Percentiles rank a stretch among this genome's conserved stretches.
phyloP scores from a whole-genome alignment of 2,888 invertebrate genomes.

The Caenorhabditis zanzibari region DNA sequence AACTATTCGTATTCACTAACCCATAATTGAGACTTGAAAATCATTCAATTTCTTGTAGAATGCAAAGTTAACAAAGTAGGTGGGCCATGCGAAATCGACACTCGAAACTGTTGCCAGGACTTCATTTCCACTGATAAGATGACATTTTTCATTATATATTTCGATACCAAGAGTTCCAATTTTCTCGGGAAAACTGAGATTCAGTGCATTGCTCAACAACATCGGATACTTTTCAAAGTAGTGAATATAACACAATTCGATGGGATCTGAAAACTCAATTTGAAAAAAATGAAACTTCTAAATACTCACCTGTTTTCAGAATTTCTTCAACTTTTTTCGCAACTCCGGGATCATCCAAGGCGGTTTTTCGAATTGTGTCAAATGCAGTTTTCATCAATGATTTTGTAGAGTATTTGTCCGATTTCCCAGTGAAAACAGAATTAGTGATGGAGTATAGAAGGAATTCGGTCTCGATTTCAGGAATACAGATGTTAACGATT shows the following conservation, averaged over 20 bases:
- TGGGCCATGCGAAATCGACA: neutral
- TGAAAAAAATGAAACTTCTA: neutral
- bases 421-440: neutral
- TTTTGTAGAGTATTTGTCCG: neutral
- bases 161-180: neutral
- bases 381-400: slow-evolving; percentile 3
- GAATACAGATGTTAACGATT: slow-evolving; percentile 4
- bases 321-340: neutral
- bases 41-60: neutral
- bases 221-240: neutral
- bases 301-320: slow-evolving; percentile 4
- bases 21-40: slow-evolving; percentile 8
- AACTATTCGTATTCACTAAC: too few relatives aligned
- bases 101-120: neutral
- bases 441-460: neutral
- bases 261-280: neutral
- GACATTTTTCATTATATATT: neutral
- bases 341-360: neutral
- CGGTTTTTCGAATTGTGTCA: neutral
- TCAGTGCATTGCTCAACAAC: slow-evolving; percentile 4
- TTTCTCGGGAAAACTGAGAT: neutral
- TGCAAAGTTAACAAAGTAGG: neutral
- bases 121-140: neutral
- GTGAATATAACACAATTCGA: neutral
- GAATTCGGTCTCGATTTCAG: neutral